These are phyloP conservation scores for Microctonus aethiopoides DNA, from an alignment of 2,888 invertebrate species.

Conservation along the genomic window DNA sequence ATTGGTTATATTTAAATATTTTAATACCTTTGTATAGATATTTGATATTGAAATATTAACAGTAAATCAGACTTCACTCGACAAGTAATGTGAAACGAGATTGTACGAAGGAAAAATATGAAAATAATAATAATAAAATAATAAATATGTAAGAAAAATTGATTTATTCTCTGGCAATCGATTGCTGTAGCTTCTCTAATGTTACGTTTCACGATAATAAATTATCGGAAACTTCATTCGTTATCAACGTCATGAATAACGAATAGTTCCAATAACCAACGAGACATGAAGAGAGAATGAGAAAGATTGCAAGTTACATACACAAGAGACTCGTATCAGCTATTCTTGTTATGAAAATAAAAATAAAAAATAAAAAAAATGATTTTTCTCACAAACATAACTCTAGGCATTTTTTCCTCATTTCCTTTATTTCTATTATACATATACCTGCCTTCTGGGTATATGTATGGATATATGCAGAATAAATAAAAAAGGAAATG, in stretches of 20 bases:
- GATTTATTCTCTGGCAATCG: constrained; percentile 29
- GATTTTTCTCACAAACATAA: constrained; percentile 2
- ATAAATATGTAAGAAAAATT: constrained; percentile 16
- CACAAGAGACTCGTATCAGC: neutral
- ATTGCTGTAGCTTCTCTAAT: constrained; percentile 11
- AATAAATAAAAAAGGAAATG: constrained; percentile 6
- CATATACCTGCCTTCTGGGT: no score
- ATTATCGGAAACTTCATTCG: constrained; percentile 49
- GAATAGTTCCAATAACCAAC: constrained; percentile 48
- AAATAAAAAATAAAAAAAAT: no score
- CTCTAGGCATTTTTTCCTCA: neutral
- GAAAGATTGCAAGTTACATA: neutral
- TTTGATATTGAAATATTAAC: no score
- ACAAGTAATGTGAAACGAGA: constrained; percentile 2
- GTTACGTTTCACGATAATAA: constrained; percentile 40
- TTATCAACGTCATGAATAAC: constrained; percentile 47
- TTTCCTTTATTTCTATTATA: neutral
- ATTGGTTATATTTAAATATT: no score
- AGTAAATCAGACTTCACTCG: constrained; percentile 26
- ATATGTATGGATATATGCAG: no score
- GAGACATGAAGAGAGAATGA: neutral
- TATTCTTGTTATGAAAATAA: no score
- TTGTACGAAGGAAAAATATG: constrained; percentile 4
- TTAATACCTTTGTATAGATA: no score
- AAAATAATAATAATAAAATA: constrained; percentile 13